Evolutionary conservation across 2,888 invertebrate species (phyloP).

Genomic region (Digitonthophagus gazella): DNA sequence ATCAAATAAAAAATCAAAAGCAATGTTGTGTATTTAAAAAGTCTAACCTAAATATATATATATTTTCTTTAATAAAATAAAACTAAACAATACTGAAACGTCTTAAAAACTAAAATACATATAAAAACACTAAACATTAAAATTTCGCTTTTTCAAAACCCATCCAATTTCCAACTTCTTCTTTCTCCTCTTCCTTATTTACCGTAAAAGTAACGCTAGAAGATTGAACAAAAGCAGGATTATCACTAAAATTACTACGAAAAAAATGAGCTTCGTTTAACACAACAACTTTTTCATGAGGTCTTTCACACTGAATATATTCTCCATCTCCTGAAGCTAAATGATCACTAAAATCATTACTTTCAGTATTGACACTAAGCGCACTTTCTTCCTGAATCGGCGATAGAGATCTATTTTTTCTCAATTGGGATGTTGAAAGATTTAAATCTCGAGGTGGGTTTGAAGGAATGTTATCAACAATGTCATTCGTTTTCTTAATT

Average conservation of each 20-base stretch:
- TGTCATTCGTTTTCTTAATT: slow-evolving; percentile 30
- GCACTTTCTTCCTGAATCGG: slow-evolving; percentile 43
- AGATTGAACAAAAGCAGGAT: slow-evolving; percentile 37
- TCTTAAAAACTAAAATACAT: too few relatives aligned
- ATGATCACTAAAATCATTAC: slow-evolving; percentile 24
- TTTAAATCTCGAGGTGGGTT: slow-evolving; percentile 40
- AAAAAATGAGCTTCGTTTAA: slow-evolving; percentile 41
- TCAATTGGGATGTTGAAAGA: background rate
- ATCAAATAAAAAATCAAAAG: slow-evolving; percentile 17
- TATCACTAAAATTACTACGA: slow-evolving; percentile 37
- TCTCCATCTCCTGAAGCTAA: slow-evolving; percentile 35
- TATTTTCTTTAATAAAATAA: too few relatives aligned
- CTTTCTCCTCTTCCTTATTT: slow-evolving; percentile 1
- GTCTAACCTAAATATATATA: too few relatives aligned
- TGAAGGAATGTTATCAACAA: slow-evolving; percentile 47
- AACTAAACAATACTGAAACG: too few relatives aligned
- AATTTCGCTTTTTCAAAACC: slow-evolving; percentile 48
- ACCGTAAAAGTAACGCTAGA: slow-evolving; percentile 33
- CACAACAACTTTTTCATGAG: slow-evolving; percentile 38
- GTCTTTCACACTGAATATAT: slow-evolving; percentile 32
- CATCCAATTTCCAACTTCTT: slow-evolving; percentile 41
- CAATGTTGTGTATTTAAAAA: too few relatives aligned
- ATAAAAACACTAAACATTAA: too few relatives aligned
- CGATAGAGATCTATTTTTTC: slow-evolving; percentile 33
- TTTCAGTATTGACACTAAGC: slow-evolving; percentile 14